Base-by-base conservation (phyloP, 2,113 vertebrate species). In the Poecilia latipinna region DNA sequence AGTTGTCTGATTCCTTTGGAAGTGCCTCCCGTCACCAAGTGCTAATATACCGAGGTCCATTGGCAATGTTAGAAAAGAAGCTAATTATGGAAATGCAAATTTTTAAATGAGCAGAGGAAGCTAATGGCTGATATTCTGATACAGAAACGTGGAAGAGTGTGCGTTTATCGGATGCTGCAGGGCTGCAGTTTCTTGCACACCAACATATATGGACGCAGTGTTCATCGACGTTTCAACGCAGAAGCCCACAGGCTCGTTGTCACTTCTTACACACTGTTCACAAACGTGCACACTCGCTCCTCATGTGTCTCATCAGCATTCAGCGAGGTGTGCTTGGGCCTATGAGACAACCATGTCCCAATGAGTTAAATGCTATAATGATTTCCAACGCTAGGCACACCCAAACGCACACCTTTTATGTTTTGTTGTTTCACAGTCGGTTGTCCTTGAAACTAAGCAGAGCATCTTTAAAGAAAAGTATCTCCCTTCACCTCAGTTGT, bases 281-380 rank as follows among this genome's bases (percentile, higher is more conserved):
- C 44, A 71, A 61, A 75, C 7, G 42, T 29, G 48, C 79, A 76
- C 68, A 78, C 71, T 74, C 66, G 74, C 61, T 68, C 57, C 37
- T 66, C 72, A 80, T 67, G 77, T 61, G 66, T 80, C 82, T 81
- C 67, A 91, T 92, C 85, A 82, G 86, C 85, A 92, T 90, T 88
- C 89, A 26, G 39, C 67, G 74, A 75, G 65, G 74, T 82, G 69
- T 63, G 67, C 70, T 67, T 4, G 35, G 6, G 75, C 77, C 76
- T 86, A 65, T 81, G 78, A 88, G 89, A 88, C 75, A 74, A 87
- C 79, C 90, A 83, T 88, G 89, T 91, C 37, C 77, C 87, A 86
- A 81, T 75, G 86, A 86, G 87, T 78, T 86, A 90, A 92, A 84
- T 91, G 86, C 69, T 87, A 82, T 90, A 88, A 91, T 89, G 83